These are phyloP conservation scores for Brachypodius melanocephalos DNA, from an alignment of 2,113 vertebrate genomes.

Conservation along the genomic window DNA sequence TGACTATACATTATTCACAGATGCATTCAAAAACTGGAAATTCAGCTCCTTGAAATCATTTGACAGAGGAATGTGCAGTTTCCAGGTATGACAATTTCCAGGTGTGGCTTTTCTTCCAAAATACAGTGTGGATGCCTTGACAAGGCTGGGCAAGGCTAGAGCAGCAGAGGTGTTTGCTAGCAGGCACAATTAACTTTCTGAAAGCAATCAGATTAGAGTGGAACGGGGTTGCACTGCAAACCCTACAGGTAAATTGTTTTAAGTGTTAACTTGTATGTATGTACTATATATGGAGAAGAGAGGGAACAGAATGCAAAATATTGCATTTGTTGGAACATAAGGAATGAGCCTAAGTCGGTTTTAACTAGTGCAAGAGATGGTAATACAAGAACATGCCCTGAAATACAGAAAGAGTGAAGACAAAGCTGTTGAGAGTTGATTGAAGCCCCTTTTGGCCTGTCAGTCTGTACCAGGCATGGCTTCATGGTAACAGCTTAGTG, in stretches of 20 bases:
- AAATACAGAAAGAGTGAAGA: background rate
- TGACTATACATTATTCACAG: background rate
- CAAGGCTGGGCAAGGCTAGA: background rate
- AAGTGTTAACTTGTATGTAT: background rate
- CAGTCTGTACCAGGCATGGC: background rate
- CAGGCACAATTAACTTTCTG: background rate
- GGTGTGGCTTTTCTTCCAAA: background rate
- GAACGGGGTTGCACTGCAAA: background rate
- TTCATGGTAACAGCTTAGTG: background rate
- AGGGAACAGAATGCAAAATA: background rate
- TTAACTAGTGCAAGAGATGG: background rate
- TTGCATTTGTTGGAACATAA: background rate
- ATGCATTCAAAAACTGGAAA: background rate
- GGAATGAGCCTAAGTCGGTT: background rate
- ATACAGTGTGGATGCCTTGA: background rate
- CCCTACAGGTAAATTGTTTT: background rate
- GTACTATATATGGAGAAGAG: background rate
- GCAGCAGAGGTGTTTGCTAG: background rate
- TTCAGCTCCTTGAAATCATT: background rate
- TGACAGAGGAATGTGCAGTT: background rate
- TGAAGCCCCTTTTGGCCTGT: background rate
- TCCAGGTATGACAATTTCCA: background rate
- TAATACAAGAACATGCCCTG: background rate
- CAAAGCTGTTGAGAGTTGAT: background rate
- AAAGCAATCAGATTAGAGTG: background rate